phyloP scores from a whole-genome alignment of 2,797 vertebrate genomes.

The Aulostomus chinensis region DNA sequence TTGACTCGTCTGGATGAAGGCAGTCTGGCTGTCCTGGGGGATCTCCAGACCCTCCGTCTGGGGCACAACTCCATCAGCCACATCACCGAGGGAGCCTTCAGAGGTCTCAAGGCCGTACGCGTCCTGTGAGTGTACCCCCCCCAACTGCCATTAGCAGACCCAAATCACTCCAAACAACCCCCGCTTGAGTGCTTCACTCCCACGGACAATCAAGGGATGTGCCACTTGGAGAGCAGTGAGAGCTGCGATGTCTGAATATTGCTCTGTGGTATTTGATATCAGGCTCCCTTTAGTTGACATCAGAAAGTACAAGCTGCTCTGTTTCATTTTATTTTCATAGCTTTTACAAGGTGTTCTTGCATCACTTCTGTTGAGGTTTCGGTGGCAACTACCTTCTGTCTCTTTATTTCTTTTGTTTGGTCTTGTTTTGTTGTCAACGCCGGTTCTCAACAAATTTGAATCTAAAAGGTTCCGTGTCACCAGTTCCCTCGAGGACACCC shows the following conservation, averaged over 20 bases:
- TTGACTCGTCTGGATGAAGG: conserved; percentile 91
- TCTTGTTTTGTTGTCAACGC: too few relatives aligned
- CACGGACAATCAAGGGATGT: conserved; percentile 23
- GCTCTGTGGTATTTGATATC: conserved; percentile 48
- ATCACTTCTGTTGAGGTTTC: too few relatives aligned
- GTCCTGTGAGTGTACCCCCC: conserved; percentile 84
- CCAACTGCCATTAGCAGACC: conserved; percentile 9
- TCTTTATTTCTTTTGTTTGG: too few relatives aligned
- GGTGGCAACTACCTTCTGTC: too few relatives aligned
- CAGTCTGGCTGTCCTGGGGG: conserved; percentile 88
- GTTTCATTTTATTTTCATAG: too few relatives aligned
- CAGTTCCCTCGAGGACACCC: conserved; percentile 43
- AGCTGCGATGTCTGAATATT: conserved; percentile 46
- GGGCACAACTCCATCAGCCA: conserved; percentile 94
- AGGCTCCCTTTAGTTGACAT: conserved; percentile 12
- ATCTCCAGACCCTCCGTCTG: conserved; percentile 87
- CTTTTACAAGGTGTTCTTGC: too few relatives aligned
- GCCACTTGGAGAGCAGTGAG: conserved; percentile 46
- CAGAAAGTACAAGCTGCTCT: conserved; percentile 21
- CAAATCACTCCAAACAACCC: conserved; percentile 1
- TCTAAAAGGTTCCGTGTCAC: too few relatives aligned
- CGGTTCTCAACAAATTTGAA: too few relatives aligned
- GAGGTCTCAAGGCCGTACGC: conserved; percentile 88
- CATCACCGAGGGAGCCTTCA: conserved; percentile 92
- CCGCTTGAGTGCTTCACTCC: conserved; percentile 22